phyloP scores from a whole-genome alignment of 2,888 invertebrate genomes.

The Chrysolina haemoptera region DNA sequence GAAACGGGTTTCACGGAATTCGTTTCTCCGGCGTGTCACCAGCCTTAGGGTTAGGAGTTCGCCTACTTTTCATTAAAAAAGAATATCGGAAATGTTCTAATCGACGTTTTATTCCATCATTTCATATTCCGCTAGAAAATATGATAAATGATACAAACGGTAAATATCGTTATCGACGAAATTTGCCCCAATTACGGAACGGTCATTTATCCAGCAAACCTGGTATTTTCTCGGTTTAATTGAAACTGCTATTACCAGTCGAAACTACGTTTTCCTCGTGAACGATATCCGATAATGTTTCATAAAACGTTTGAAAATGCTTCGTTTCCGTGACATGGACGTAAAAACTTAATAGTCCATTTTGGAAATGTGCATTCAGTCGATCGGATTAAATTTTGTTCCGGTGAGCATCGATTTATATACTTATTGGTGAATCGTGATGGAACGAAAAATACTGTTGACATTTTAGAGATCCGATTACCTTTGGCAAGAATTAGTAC shows the following conservation, averaged over 20 bases:
- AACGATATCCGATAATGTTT: constrained; percentile 24
- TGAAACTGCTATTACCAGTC: constrained; percentile 16
- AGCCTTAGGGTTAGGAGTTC: too few species aligned
- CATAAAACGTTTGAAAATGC: constrained; percentile 17
- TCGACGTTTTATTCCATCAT: neutral
- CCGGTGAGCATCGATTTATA: neutral
- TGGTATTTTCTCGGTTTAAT: constrained; percentile 5
- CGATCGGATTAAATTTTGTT: neutral
- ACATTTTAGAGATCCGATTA: too few species aligned
- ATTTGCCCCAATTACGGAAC: constrained; percentile 19
- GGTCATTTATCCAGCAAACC: neutral
- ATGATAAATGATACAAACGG: neutral
- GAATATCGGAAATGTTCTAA: too few species aligned
- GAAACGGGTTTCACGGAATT: too few species aligned
- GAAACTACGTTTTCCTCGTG: constrained; percentile 24
- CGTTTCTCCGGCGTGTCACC: too few species aligned
- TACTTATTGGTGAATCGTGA: neutral
- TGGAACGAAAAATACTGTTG: neutral
- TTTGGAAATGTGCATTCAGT: neutral
- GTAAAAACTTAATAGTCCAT: neutral
- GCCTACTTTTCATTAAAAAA: too few species aligned
- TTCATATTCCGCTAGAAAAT: neutral
- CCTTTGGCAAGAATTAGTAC: too few species aligned
- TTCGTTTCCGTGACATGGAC: constrained; percentile 11
- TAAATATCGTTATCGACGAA: neutral